These are phyloP conservation scores for Stramonita haemastoma DNA, from an alignment of 2,888 invertebrate genomes.

Conservation along the genomic window DNA sequence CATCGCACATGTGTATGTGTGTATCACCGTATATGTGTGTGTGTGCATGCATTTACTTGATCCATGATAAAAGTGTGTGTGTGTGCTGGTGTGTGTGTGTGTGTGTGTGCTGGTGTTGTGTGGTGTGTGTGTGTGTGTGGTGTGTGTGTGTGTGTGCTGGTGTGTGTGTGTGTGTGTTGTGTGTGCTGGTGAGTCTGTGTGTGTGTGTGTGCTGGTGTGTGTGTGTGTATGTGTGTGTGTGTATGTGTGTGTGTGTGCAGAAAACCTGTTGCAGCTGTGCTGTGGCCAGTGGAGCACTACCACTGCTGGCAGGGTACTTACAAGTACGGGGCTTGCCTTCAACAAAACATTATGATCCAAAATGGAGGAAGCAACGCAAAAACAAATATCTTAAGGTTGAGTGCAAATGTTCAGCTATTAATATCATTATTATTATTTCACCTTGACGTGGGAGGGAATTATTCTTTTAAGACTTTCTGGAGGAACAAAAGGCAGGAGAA, in stretches of 20 bases:
- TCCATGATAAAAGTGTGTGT: neutral
- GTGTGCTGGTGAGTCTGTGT: neutral
- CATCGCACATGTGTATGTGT: neutral
- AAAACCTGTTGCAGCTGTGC: conserved; percentile 31
- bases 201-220: neutral
- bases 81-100: neutral
- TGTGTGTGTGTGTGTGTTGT: neutral
- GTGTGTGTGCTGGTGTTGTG: neutral
- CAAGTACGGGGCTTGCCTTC: conserved; percentile 46
- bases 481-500: too few relatives aligned
- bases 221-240: neutral
- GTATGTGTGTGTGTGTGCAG: conserved; percentile 7
- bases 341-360: conserved; percentile 87
- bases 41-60: neutral
- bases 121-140: neutral
- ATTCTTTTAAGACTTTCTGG: too few relatives aligned
- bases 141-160: conserved; percentile 4
- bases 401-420: neutral
- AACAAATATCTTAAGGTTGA: conserved; percentile 75
- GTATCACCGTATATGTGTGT: neutral
- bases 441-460: too few relatives aligned
- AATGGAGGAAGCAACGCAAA: conserved; percentile 85
- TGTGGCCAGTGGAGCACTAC: neutral
- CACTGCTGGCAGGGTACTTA: conserved; percentile 25
- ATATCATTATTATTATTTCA: too few relatives aligned